A percentile compares a stretch with the other conserved stretches of the same genome.
phyloP scores from a whole-genome alignment of 2,888 invertebrate genomes.

The Brachynemurus nebulosus region DNA sequence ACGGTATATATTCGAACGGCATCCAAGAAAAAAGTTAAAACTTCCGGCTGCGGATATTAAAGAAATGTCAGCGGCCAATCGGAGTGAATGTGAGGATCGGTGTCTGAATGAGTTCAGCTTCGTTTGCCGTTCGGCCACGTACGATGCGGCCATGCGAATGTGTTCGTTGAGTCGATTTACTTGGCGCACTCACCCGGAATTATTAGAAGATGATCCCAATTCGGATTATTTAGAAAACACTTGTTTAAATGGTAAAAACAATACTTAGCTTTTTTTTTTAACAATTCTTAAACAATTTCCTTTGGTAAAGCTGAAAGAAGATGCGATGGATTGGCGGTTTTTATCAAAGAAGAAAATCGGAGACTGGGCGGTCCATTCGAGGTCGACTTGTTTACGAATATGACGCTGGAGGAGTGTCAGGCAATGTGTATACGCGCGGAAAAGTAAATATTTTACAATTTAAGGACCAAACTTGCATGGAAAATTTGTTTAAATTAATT shows the following conservation, averaged over 20 bases:
- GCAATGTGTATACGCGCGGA: conserved; percentile 75
- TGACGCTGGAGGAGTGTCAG: conserved; percentile 78
- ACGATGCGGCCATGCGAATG: conserved; percentile 59
- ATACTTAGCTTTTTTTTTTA: conserved; percentile 5
- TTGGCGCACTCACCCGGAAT: conserved; percentile 70
- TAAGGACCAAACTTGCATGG: background rate
- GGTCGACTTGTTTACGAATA: conserved; percentile 73
- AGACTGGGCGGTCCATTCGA: conserved; percentile 78
- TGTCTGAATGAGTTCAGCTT: conserved; percentile 81
- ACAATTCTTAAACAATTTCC: background rate
- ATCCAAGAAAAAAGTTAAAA: conserved; percentile 71
- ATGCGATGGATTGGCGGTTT: conserved; percentile 75
- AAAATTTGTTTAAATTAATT: conserved; percentile 6
- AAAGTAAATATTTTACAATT: conserved; percentile 41
- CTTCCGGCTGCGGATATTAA: conserved; percentile 68
- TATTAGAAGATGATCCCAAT: conserved; percentile 72
- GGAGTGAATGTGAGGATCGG: conserved; percentile 81
- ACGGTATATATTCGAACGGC: conserved; percentile 77
- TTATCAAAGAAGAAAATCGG: conserved; percentile 82
- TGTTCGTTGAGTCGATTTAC: conserved; percentile 75
- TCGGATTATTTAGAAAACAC: conserved; percentile 85
- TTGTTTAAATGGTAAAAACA: conserved; percentile 59
- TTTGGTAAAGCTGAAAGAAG: conserved; percentile 55
- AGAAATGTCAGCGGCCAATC: conserved; percentile 71
- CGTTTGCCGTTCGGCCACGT: conserved; percentile 77